Evolutionary conservation across 2,797 vertebrate species (phyloP), one percentile per base, ranked within the genome.

Genomic region (Molossus molossus): DNA sequence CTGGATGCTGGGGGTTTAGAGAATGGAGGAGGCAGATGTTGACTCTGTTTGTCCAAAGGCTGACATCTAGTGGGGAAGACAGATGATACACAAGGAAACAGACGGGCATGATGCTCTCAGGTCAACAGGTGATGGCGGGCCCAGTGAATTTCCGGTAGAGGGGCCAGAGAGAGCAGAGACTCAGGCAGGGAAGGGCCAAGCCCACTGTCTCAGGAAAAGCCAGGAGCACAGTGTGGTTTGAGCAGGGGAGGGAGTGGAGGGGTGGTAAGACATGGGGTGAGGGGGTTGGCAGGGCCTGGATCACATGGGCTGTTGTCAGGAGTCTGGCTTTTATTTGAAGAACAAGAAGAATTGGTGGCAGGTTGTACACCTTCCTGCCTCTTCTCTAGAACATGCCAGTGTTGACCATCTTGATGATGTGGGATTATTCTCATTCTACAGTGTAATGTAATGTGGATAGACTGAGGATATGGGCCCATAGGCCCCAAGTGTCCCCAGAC

Each of bases 1-100:
- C 37, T 15, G 2, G 65, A 4, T 10, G 33, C 57, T 37, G 80
- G 48, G 62, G 40, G 9, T 3, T 5, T 2, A 3, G 0, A 0
- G 23, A 1, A 1, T n/a, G 2, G 40, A 53, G 70, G n/a, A 23
- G 45, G 69, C 33, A 45, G 60, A 21, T 2, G 1, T n/a, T 40
- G 48, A 77, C 15, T 9, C 79, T 73, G 9, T 20, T 20, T 3
- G 13, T 17, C 25, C 5, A 20, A 62, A 58, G 92, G 50, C 84
- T 25, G 48, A 2, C 25, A 1, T 29, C 57, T 77, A 5, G 10
- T 0, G 4, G 37, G 67, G 64, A 86, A 60, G 64, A 20, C 3
- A 27, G 25, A 13, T 17, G 4, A 33, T 3, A 27, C 9, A 9
- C 21, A 13, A 23, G 27, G 21, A 12, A 45, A 23, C 53, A 10